Conservation (phyloP, 1,140 invertebrate genomes). For the Trichonephila clavipes region DNA sequence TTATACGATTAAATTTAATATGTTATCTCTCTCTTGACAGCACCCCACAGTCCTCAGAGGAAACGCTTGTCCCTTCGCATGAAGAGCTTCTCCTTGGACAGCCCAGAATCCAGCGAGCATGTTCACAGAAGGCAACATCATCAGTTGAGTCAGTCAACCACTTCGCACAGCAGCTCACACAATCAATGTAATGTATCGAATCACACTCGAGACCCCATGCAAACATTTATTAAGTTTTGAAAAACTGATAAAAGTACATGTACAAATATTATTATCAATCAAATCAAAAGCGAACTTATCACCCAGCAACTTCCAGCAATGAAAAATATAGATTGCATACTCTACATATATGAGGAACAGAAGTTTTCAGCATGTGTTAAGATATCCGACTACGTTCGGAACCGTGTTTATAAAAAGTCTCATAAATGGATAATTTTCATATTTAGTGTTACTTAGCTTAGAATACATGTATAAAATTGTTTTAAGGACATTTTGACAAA, state of each 20-base stretch:
- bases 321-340: too few relatives aligned
- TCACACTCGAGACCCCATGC: neutral
- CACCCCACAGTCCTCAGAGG: conserved; percentile 95
- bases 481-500: too few relatives aligned
- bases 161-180: conserved; percentile 81
- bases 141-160: conserved; percentile 77
- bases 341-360: too few relatives aligned
- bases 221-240: neutral
- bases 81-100: conserved; percentile 98
- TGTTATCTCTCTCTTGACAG: conserved; percentile 83
- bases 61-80: conserved; percentile 97
- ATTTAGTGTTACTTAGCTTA: too few relatives aligned
- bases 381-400: too few relatives aligned
- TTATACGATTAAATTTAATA: conserved; percentile 5
- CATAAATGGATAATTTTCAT: too few relatives aligned
- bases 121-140: conserved; percentile 78
- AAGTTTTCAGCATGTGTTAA: too few relatives aligned
- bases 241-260: too few relatives aligned
- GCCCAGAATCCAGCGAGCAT: conserved; percentile 89
- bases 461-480: too few relatives aligned
- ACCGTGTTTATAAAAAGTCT: too few relatives aligned
- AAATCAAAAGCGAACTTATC: too few relatives aligned
- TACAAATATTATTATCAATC: neutral
- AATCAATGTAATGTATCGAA: conserved; percentile 81
- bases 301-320: too few relatives aligned